Evolutionary conservation across 1,140 invertebrate genomes (phyloP), one percentile per base, ranked within the genome.

Genomic region (Coelopa frigida): DNA sequence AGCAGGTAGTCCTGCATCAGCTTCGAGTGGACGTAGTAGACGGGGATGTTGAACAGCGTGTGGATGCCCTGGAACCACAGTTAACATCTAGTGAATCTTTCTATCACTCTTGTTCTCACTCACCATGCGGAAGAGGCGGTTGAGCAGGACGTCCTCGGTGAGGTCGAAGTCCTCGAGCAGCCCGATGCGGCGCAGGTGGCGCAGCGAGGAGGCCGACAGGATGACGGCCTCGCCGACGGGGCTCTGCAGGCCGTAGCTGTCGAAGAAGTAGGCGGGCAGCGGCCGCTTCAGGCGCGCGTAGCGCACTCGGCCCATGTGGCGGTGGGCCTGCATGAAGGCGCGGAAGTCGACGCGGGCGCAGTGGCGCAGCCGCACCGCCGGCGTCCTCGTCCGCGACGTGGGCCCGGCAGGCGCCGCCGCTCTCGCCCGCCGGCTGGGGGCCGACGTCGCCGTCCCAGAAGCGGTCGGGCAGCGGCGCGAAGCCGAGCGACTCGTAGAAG

Each of bases 91-190:
- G 11, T n/a, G n/a, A n/a, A n/a, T n/a, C n/a, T n/a, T n/a, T n/a
- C n/a, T n/a, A n/a, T n/a, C n/a, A n/a, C n/a, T n/a, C n/a, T 41
- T 41, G 12, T 17, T 33, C 17, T 5, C 17, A 3, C 22, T 32
- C 3, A 78, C 80, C 44, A 46, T 37, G 22, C 44, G 35, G 5
- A 46, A 38, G 3, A 46, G 20, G 3, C 35, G 33, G 57, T 81
- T 82, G 5, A 81, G 69, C 29, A 71, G 67, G 22, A 59, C 54
- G 51, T 78, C 71, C 53, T 64, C 18, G 48, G 32, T 43, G 33
- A 70, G 54, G 4, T 44, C 26, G 29, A 51, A 55, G 51, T 71
- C 44, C 24, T 63, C 55, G 1, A 55, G 23, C 4, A 80, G 56
- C 3, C 71, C 70, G 14, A 80, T 70, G 37, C 62, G 61, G 59